Conservation (phyloP, 2,888 invertebrate species). For the Linyphia triangularis region DNA sequence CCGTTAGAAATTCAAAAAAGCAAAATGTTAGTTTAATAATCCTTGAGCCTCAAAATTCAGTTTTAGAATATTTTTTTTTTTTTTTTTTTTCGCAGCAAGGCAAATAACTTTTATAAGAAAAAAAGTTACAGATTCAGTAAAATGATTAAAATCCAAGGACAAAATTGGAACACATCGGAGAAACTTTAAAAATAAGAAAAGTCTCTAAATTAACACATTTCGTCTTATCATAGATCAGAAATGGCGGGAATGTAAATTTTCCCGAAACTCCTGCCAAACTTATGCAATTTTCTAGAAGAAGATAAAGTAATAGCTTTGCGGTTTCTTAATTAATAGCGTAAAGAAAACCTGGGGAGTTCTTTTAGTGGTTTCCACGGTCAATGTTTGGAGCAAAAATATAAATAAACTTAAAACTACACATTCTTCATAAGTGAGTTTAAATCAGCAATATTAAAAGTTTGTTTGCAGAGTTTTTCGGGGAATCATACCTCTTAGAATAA, state of each 20-base stretch:
- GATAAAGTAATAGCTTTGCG: not conserved
- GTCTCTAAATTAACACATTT: not conserved
- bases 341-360: not conserved
- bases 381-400: not conserved
- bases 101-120: too few species aligned
- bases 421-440: too few species aligned
- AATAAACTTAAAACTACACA: too few species aligned
- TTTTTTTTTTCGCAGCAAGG: too few species aligned
- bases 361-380: not conserved
- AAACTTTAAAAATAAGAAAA: not conserved
- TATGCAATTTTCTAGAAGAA: not conserved
- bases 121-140: not conserved
- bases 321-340: constrained; percentile 3
- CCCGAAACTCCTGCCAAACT: not conserved
- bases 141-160: not conserved
- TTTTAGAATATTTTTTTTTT: not conserved
- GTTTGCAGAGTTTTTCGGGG: too few species aligned
- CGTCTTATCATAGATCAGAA: not conserved
- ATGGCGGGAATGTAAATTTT: not conserved
- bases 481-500: too few species aligned
- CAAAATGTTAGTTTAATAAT: not conserved
- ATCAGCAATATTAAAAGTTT: too few species aligned
- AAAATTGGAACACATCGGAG: not conserved
- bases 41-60: not conserved
- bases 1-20: not conserved